Base-by-base conservation (phyloP, 1,140 invertebrate genomes). In the Drosophila sucinea region DNA sequence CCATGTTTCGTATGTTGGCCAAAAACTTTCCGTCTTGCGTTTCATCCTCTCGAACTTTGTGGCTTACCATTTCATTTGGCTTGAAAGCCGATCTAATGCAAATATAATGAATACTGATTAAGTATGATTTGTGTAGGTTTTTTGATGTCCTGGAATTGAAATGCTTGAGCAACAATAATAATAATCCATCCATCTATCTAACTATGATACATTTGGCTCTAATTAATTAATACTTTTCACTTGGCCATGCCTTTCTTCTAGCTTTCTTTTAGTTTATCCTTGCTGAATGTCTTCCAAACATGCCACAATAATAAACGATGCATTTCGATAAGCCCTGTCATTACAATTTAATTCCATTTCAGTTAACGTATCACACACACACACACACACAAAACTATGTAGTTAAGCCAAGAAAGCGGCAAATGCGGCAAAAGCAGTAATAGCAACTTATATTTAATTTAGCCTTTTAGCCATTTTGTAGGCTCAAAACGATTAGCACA, bases 101-200 rank as follows among this genome's bases (percentile, higher is more conserved):
- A 83, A 82, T 79, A 75, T 60, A 83, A 79, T 75, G 74, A 11
- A 60, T 27, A 29, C 58, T 70, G 71, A 77, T 77, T 77, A 63
- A 63, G 69, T 51, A 35, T 7, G 66, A 73, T 73, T 73, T 56
- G 40, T 35, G 11, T 38, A 17, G n/a, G 23, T 38, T 58, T 32
- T 17, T 17, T 17, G 17, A 17, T 17, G 17, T 17, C 33, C 11
- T 58, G 7, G 17, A 58, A 58, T 58, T 58, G 56, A 58, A 58
- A n/a, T 56, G 54, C 54, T 30, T 7, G 0, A 30, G 1, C 10
- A n/a, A 27, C 2, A 47, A 17, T 51, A 47, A 23, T 51, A 56
- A 54, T 35, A 64, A 51, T 55, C 29, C n/a, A 73, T 10, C 38
- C 8, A n/a, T 23, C 29, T 27, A n/a, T 23, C 29, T 27, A 32